Evolutionary conservation across 2,797 vertebrate species (phyloP).

Genomic region (Hafferia zeledoni): DNA sequence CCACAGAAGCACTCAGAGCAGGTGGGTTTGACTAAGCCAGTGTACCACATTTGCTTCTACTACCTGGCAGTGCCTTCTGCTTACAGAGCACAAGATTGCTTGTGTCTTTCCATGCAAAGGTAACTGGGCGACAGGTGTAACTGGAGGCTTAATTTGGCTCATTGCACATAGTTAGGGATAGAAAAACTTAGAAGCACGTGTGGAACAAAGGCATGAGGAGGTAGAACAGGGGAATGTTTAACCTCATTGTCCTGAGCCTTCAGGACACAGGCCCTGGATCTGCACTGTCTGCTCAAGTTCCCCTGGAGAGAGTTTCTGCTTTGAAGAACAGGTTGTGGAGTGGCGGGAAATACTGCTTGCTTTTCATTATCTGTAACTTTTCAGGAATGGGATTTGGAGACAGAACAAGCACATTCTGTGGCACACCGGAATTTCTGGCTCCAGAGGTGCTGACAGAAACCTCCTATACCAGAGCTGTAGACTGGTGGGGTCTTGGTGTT

Average conservation of each 20-base stretch:
- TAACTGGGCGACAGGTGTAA: not conserved
- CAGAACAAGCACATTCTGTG: constrained; percentile 97
- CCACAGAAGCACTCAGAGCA: not conserved
- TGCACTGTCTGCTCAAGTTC: not conserved
- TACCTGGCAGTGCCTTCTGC: not conserved
- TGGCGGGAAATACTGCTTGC: not conserved
- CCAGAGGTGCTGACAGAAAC: constrained; percentile 98
- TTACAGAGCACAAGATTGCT: not conserved
- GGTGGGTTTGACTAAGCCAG: not conserved
- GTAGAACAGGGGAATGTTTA: not conserved
- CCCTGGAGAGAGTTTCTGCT: not conserved
- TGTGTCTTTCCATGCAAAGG: not conserved
- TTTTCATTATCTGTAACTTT: constrained; percentile 55
- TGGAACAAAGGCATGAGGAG: not conserved
- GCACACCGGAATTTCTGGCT: constrained; percentile 97
- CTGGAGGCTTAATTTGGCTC: not conserved
- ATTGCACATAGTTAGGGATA: not conserved
- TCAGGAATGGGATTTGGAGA: constrained; percentile 98
- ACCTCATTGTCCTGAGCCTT: not conserved
- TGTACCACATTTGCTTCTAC: not conserved
- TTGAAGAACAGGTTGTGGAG: not conserved
- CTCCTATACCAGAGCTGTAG: constrained; percentile 96
- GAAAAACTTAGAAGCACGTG: not conserved
- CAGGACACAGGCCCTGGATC: not conserved
- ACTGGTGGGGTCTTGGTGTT: constrained; percentile 99